Conservation (phyloP, 2,113 vertebrate genomes). For the Leptobrachium leishanense region DNA sequence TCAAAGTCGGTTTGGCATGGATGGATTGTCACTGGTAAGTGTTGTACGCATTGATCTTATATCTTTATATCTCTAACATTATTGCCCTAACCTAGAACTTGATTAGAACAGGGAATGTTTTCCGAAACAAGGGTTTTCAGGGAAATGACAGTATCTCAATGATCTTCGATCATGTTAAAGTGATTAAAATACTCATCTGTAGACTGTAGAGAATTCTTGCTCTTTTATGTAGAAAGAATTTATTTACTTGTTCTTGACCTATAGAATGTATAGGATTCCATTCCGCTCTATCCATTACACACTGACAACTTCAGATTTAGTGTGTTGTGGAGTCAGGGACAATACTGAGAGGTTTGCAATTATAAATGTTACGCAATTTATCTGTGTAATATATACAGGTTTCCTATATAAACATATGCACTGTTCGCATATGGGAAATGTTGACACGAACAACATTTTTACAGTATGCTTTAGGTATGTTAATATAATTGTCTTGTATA, state of each 20-base stretch:
- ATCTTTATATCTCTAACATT: slow-evolving; percentile 47
- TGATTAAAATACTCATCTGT: slow-evolving; percentile 26
- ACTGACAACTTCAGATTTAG: too few species aligned
- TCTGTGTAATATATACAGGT: too few species aligned
- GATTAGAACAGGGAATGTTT: slow-evolving; percentile 45
- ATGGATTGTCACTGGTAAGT: slow-evolving; percentile 49
- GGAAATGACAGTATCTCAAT: slow-evolving; percentile 35
- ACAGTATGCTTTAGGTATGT: too few species aligned
- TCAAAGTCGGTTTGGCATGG: slow-evolving; percentile 47
- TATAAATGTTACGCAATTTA: too few species aligned
- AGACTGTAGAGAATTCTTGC: not conserved
- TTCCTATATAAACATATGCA: too few species aligned
- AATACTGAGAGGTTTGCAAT: too few species aligned
- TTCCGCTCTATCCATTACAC: too few species aligned
- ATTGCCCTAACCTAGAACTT: slow-evolving; percentile 43
- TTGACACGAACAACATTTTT: too few species aligned
- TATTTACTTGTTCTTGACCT: not conserved
- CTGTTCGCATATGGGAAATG: too few species aligned
- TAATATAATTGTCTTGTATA: too few species aligned
- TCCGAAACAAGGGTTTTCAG: slow-evolving; percentile 37
- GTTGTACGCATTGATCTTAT: slow-evolving; percentile 48
- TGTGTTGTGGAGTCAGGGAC: too few species aligned
- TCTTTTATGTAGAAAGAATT: not conserved
- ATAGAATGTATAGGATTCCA: not conserved
- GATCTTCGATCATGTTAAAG: slow-evolving; percentile 28